Evolutionary conservation across 2,113 vertebrate genomes (phyloP).

Genomic region (Cavia porcellus): DNA sequence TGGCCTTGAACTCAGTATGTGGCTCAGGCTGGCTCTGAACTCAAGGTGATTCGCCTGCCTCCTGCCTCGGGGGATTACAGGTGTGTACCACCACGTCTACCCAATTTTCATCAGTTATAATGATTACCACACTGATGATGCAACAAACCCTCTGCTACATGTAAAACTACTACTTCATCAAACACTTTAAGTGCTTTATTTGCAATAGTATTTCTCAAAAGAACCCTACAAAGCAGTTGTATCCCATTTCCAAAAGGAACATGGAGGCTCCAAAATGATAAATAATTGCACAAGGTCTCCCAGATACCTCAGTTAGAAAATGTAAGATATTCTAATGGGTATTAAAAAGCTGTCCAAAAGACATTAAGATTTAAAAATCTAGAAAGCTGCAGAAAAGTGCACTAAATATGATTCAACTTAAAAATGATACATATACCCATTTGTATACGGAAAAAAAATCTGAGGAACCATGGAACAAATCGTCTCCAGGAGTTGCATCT

Average conservation of each 20-base stretch:
- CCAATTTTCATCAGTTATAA: neutral
- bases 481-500: neutral
- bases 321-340: neutral
- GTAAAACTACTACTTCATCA: slow-evolving; percentile 3
- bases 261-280: neutral
- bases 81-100: neutral
- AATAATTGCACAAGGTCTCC: neutral
- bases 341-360: neutral
- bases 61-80: neutral
- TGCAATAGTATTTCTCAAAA: neutral
- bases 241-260: neutral
- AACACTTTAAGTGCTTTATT: slow-evolving; percentile 15
- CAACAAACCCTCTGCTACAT: neutral
- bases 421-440: neutral
- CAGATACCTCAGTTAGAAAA: neutral
- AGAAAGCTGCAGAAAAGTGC: neutral
- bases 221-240: neutral
- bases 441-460: neutral
- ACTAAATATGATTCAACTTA: neutral
- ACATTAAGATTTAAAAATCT: slow-evolving; percentile 8
- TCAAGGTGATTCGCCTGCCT: neutral
- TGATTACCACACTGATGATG: neutral
- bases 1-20: neutral
- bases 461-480: neutral
- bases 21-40: neutral